phyloP scores from a whole-genome alignment of 2,888 invertebrate genomes.

The Spatulosminthurus flaviceps region DNA sequence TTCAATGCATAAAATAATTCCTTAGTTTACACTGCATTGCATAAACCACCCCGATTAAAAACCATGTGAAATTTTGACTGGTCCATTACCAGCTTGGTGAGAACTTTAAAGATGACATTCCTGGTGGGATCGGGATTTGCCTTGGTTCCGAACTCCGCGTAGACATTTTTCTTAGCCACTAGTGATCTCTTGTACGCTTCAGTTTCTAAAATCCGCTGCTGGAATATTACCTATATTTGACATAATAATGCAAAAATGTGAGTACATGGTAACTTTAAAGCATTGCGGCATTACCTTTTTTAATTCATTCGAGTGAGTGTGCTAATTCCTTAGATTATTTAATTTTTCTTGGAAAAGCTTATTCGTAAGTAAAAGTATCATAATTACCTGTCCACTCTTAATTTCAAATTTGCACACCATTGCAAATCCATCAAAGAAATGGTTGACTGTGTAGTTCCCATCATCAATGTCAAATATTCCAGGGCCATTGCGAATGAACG shows the following conservation, averaged over 20 bases:
- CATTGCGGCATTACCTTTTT: no score
- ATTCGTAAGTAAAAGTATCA: no score
- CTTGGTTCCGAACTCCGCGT: slow-evolving; percentile 66
- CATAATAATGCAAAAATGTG: neutral
- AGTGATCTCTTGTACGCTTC: slow-evolving; percentile 67
- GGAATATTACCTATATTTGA: slow-evolving; percentile 63
- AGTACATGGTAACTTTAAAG: neutral
- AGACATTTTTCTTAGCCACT: slow-evolving; percentile 67
- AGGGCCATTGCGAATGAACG: slow-evolving; percentile 68
- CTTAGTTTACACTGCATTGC: neutral
- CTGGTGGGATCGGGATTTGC: slow-evolving; percentile 59
- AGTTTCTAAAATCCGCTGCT: slow-evolving; percentile 67
- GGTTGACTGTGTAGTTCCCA: slow-evolving; percentile 66
- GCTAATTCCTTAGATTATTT: no score
- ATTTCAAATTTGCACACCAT: slow-evolving; percentile 68
- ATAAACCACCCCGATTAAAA: neutral
- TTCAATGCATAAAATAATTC: neutral
- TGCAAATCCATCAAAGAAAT: slow-evolving; percentile 69
- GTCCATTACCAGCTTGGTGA: slow-evolving; percentile 58
- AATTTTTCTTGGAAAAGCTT: no score
- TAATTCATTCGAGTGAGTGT: neutral
- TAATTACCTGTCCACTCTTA: slow-evolving; percentile 65
- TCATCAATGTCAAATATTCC: slow-evolving; percentile 68
- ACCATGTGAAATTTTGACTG: neutral
- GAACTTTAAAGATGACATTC: slow-evolving; percentile 51